Base-by-base conservation (phyloP, 2,113 vertebrate species). In the Scomber scombrus region DNA sequence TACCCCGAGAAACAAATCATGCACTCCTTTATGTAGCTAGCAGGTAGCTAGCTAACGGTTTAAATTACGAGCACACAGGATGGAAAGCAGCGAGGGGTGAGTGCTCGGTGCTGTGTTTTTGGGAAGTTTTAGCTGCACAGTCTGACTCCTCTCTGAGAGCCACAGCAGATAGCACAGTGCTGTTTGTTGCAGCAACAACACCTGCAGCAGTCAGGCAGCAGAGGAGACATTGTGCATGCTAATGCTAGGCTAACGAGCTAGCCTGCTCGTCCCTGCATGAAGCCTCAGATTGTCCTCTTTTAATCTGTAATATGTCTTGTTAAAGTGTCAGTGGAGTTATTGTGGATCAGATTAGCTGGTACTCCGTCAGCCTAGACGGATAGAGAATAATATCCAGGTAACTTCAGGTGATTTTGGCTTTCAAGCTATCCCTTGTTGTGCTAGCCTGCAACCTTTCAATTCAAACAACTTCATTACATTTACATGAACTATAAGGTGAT, bases 31-130 rank as follows among this genome's bases (percentile, higher is more conserved):
- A 55, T 61, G 50, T 63, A 54, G 89, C 80, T 86, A 86, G 29
- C 60, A 10, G 15, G 13, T 86, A 87, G 79, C 68, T 64, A 65
- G 76, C 72, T 62, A 75, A 9, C 47, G 9, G 62, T 34, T 21
- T 14, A 51, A 47, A 43, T 47, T 77, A 16, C 50, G 5, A 43
- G 19, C 49, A 18, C 58, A 7, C 40, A 77, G 21, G 49, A 93
- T 93, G 93, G 93, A 93, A 5, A 82, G 2, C 66, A 56, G 34
- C n/a, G 91, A 91, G 3, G 46, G 89, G 93, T 93, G 77, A 89
- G 90, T 76, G 18, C 11, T 34, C 10, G 31, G 31, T 16, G 16
- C 3, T 7, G 47, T 47, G 3, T 47, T 3, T 55, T 0, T 14
- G 21, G 9, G 1, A 49, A 16, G 0, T 12, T 11, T 40, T 18